Conservation (phyloP, 2,797 vertebrate genomes). For the Aulostomus chinensis region DNA sequence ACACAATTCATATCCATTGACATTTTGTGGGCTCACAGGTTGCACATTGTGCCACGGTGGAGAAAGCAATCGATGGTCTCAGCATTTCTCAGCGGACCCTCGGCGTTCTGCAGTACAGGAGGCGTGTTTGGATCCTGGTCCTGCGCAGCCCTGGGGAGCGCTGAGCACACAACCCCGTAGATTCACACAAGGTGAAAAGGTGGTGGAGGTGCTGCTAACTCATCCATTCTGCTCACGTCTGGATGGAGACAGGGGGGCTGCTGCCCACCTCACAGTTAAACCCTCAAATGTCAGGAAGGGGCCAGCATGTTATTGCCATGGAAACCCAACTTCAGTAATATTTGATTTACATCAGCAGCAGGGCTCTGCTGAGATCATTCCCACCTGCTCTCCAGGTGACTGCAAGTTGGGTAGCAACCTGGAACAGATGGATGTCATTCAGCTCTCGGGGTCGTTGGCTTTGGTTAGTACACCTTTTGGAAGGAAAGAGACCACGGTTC, state of each 20-base stretch:
- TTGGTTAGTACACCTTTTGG: too few species aligned
- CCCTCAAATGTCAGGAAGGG: constrained; percentile 57
- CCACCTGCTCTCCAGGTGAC: constrained; percentile 33
- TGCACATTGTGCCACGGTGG: constrained; percentile 35
- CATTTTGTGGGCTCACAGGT: constrained; percentile 52
- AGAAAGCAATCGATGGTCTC: constrained; percentile 57
- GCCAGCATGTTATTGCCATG: constrained; percentile 52
- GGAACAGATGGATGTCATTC: constrained; percentile 14
- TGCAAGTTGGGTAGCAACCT: constrained; percentile 14
- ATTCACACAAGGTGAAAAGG: constrained; percentile 51
- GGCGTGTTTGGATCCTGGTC: constrained; percentile 18
- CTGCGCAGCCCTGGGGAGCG: constrained; percentile 30
- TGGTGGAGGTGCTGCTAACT: constrained; percentile 40
- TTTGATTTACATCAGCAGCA: constrained; percentile 54
- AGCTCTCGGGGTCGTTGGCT: background rate
- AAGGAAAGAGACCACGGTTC: too few species aligned
- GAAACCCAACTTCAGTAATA: constrained; percentile 58
- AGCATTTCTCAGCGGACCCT: constrained; percentile 41
- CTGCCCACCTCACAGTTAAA: constrained; percentile 45
- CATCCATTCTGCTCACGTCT: constrained; percentile 59
- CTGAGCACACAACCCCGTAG: constrained; percentile 25
- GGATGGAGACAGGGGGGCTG: background rate
- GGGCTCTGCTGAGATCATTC: constrained; percentile 27
- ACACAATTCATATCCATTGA: constrained; percentile 62
- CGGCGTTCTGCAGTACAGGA: constrained; percentile 18